Percentiles rank a stretch among this genome's conserved stretches.
phyloP scores from a whole-genome alignment of 2,888 invertebrate genomes.

The Thelaira solivaga region DNA sequence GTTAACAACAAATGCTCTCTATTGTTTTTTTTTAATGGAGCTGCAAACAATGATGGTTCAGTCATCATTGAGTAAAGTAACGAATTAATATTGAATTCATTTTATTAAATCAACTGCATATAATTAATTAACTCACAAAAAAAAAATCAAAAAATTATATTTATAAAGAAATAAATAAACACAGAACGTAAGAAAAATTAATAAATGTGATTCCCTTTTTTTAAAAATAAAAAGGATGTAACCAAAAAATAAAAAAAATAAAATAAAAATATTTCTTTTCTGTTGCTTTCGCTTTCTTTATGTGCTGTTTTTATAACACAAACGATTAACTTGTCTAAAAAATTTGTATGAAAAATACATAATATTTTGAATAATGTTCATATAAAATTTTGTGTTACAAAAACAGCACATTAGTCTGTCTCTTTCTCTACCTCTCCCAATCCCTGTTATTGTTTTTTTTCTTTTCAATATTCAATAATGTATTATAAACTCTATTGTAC shows the following conservation, averaged over 20 bases:
- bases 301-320: no score
- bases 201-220: constrained; percentile 40
- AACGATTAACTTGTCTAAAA: no score
- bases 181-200: constrained; percentile 1
- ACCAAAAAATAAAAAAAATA: constrained; percentile 18
- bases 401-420: no score
- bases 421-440: background rate
- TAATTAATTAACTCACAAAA: constrained; percentile 42
- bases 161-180: background rate
- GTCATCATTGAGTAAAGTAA: constrained; percentile 29
- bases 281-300: no score
- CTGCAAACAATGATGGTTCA: constrained; percentile 15
- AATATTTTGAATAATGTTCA: no score
- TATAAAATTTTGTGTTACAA: no score
- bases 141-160: constrained; percentile 2
- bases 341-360: no score
- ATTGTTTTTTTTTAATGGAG: background rate
- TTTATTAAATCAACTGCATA: constrained; percentile 47
- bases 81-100: constrained; percentile 48
- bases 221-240: background rate
- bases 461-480: constrained; percentile 5
- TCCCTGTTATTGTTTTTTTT: background rate
- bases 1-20: background rate
- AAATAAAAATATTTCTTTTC: background rate
- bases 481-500: constrained; percentile 40